Percentiles rank a stretch among this genome's conserved stretches.
phyloP scores from a whole-genome alignment of 2,888 invertebrate genomes.

The Petrophora chlorosata region DNA sequence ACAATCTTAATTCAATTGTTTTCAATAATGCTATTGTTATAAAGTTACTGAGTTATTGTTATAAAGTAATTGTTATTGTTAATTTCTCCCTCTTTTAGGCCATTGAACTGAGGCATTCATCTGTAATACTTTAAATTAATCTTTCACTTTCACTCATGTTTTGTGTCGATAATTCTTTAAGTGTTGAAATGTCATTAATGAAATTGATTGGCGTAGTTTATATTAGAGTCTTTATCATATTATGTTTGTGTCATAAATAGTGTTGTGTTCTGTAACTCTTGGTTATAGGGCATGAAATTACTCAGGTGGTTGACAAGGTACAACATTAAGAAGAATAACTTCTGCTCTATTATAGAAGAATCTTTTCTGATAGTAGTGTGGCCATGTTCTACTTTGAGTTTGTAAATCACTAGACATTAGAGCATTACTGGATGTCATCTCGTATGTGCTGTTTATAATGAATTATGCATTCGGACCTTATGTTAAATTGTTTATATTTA shows the following conservation, averaged over 20 bases:
- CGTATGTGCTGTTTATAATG: too few species aligned
- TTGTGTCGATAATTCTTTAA: constrained; percentile 30
- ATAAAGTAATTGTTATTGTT: constrained; percentile 51
- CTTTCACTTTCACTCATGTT: constrained; percentile 58
- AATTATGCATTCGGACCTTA: too few species aligned
- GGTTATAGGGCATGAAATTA: background rate
- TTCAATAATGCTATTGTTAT: constrained; percentile 49
- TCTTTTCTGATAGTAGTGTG: too few species aligned
- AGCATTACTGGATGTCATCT: too few species aligned
- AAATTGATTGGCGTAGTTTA: constrained; percentile 27
- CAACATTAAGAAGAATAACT: too few species aligned
- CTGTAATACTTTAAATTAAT: constrained; percentile 65
- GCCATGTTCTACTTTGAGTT: too few species aligned
- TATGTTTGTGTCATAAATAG: background rate
- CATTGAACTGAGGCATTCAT: constrained; percentile 58
- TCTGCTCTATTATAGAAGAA: too few species aligned
- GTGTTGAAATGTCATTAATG: constrained; percentile 20
- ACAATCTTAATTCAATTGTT: constrained; percentile 48
- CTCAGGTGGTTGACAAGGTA: too few species aligned
- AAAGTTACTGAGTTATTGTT: too few species aligned
- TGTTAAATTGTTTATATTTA: too few species aligned
- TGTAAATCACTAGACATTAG: too few species aligned
- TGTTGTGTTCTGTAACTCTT: background rate
- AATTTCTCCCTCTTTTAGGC: constrained; percentile 43
- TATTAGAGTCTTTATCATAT: background rate